phyloP scores from a whole-genome alignment of 1,140 invertebrate genomes.

The Tetragonula clypearis region DNA sequence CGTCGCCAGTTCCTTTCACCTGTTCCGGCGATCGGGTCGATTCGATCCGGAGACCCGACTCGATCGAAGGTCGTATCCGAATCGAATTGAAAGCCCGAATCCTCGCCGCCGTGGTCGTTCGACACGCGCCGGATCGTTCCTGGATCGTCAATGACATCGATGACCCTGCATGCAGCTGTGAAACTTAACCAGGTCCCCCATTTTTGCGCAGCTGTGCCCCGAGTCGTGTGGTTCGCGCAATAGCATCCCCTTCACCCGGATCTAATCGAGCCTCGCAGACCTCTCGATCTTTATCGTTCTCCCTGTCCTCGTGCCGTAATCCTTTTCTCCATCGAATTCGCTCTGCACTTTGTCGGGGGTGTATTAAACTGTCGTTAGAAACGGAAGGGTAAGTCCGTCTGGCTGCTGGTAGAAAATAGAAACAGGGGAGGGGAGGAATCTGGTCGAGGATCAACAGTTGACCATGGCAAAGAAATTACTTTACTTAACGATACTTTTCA shows the following conservation, averaged over 20 bases:
- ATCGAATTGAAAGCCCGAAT: slow-evolving; percentile 42
- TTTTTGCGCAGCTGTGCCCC: slow-evolving; percentile 75
- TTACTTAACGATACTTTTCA: too few species aligned
- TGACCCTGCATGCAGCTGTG: slow-evolving; percentile 73
- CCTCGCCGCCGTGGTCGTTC: slow-evolving; percentile 17
- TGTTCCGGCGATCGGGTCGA: slow-evolving; percentile 17
- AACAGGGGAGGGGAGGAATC: background rate
- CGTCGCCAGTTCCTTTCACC: slow-evolving; percentile 10
- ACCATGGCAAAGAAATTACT: too few species aligned
- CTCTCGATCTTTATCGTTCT: slow-evolving; percentile 53
- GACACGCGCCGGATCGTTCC: slow-evolving; percentile 30
- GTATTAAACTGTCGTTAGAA: slow-evolving; percentile 71
- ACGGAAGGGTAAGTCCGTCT: background rate
- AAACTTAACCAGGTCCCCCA: slow-evolving; percentile 46
- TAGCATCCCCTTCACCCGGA: slow-evolving; percentile 59
- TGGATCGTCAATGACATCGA: slow-evolving; percentile 54
- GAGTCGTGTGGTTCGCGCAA: slow-evolving; percentile 44
- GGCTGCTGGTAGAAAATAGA: background rate
- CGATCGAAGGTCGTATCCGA: slow-evolving; percentile 7
- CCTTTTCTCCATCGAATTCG: slow-evolving; percentile 76
- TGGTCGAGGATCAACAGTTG: background rate
- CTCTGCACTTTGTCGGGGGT: slow-evolving; percentile 55
- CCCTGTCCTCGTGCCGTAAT: slow-evolving; percentile 69
- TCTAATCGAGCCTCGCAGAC: slow-evolving; percentile 57
- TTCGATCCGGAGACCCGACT: slow-evolving; percentile 6